These are phyloP conservation scores for Python bivittatus DNA, from an alignment of 2,113 vertebrate species.

Conservation along the genomic window DNA sequence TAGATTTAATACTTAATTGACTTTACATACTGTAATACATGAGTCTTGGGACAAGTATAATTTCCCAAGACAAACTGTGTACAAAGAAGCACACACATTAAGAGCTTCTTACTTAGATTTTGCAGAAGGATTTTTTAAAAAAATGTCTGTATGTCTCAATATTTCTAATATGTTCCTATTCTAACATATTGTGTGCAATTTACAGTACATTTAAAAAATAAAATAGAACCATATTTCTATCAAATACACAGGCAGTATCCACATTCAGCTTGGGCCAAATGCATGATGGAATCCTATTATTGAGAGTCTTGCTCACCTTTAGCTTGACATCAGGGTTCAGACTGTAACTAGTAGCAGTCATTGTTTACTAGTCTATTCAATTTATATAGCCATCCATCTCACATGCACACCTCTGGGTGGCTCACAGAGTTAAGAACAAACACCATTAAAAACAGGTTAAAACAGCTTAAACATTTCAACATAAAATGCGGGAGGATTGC, in stretches of 20 bases:
- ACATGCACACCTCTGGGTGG: neutral
- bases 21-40: fast-evolving
- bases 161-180: neutral
- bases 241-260: neutral
- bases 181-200: neutral
- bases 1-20: neutral
- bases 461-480: neutral
- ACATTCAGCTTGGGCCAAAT: neutral
- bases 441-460: neutral
- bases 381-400: neutral
- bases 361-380: neutral
- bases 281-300: neutral
- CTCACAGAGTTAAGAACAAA: neutral
- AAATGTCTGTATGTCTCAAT: neutral
- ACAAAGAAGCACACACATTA: neutral
- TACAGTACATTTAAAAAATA: neutral
- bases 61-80: neutral
- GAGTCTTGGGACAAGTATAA: neutral
- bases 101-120: neutral
- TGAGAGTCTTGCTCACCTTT: neutral
- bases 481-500: neutral
- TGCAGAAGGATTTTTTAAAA: neutral
- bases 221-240: neutral
- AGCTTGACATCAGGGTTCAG: neutral
- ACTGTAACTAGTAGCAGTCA: neutral